Percentiles rank a stretch among this genome's conserved stretches.
These are phyloP conservation scores for Ivindomyrus marchei DNA, from an alignment of 2,113 vertebrate species.

Conservation along the genomic window DNA sequence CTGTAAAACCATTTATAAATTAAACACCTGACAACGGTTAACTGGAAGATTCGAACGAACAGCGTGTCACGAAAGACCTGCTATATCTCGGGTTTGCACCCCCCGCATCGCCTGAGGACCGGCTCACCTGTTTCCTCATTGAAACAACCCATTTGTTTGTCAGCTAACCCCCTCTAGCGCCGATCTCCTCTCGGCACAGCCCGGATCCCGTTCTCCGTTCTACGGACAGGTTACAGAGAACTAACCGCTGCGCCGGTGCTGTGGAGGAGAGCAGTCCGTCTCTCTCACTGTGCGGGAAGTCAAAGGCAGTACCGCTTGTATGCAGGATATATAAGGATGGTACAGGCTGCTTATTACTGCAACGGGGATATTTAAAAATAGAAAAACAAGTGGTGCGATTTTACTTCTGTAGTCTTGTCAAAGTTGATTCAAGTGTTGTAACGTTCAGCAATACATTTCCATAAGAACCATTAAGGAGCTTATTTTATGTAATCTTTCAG, in stretches of 20 bases:
- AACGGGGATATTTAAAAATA: slow-evolving; percentile 6
- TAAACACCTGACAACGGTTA: background rate
- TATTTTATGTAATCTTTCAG: background rate
- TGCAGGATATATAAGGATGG: background rate
- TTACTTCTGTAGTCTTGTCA: slow-evolving; percentile 4
- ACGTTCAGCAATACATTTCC: background rate
- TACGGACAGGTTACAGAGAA: slow-evolving; percentile 21
- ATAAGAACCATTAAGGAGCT: background rate
- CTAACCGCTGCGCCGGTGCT: slow-evolving; percentile 35
- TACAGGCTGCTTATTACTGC: background rate
- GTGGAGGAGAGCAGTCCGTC: slow-evolving; percentile 23
- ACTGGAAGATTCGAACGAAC: background rate
- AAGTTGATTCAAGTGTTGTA: slow-evolving; percentile 13
- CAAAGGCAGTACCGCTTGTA: background rate
- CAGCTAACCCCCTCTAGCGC: slow-evolving; percentile 84
- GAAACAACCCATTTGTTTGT: slow-evolving; percentile 56
- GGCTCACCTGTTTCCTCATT: background rate
- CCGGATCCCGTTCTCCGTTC: background rate
- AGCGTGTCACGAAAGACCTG: background rate
- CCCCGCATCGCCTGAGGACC: background rate
- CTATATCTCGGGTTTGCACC: background rate
- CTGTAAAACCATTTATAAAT: background rate
- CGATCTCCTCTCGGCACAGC: slow-evolving; percentile 49
- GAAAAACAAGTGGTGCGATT: background rate
- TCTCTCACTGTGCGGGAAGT: background rate